These are phyloP conservation scores for Drosophila maculinotata DNA, from an alignment of 2,888 invertebrate species.

Conservation along the genomic window DNA sequence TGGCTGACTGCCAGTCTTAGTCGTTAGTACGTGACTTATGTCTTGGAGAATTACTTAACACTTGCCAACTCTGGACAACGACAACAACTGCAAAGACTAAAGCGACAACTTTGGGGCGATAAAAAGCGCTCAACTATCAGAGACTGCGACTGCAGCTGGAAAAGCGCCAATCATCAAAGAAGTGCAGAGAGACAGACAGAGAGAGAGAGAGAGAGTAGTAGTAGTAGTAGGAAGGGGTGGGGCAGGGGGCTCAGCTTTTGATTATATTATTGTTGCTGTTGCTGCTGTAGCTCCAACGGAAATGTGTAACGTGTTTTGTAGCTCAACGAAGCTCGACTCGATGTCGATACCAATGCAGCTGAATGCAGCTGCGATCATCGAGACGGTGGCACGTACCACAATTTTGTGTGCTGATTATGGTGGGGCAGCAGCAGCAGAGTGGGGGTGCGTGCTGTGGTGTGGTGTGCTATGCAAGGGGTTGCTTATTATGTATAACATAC, in stretches of 20 bases:
- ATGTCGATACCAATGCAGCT: conserved; percentile 25
- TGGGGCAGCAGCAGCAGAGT: no score
- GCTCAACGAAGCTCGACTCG: background rate
- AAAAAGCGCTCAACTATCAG: conserved; percentile 45
- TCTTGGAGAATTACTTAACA: conserved; percentile 66
- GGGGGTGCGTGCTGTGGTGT: no score
- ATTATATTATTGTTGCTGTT: conserved; percentile 47
- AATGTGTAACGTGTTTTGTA: conserved; percentile 65
- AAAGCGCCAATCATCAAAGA: conserved; percentile 44
- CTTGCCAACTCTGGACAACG: conserved; percentile 37
- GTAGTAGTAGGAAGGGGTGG: no score
- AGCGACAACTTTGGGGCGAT: conserved; percentile 42
- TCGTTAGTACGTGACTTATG: conserved; percentile 71
- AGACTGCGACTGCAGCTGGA: conserved; percentile 39
- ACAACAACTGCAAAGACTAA: conserved; percentile 21
- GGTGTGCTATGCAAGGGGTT: background rate
- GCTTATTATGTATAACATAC: background rate
- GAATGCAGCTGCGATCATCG: conserved; percentile 30
- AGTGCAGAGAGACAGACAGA: background rate
- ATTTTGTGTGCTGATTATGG: conserved; percentile 20
- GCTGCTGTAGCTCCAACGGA: conserved; percentile 44
- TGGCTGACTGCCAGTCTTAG: conserved; percentile 20
- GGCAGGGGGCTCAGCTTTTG: conserved; percentile 56
- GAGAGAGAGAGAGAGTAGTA: background rate
- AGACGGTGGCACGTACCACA: conserved; percentile 38